A percentile compares a stretch with the other conserved stretches of the same genome.
Conservation (phyloP, 2,888 invertebrate genomes). For the Cryptus armator region DNA sequence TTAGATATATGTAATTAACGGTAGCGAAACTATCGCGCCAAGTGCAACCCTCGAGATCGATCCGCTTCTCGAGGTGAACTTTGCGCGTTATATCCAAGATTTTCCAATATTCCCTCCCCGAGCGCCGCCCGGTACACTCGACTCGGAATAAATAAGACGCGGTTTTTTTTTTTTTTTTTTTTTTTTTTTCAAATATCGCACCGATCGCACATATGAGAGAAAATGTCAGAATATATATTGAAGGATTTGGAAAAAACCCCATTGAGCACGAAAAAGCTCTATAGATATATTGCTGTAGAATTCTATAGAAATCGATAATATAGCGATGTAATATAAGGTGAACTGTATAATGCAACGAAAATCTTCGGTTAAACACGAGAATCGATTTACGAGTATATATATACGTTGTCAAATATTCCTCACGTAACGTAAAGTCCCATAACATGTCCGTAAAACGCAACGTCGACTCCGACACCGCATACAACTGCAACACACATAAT, state of each 20-base stretch:
- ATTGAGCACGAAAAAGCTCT: not conserved
- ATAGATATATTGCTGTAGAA: not conserved
- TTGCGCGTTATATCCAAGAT: conserved; percentile 12
- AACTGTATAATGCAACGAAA: not conserved
- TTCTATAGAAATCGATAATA: not conserved
- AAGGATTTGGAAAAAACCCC: conserved; percentile 30
- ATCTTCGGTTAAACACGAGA: conserved; percentile 71
- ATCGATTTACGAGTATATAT: conserved; percentile 73
- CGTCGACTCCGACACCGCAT: conserved; percentile 89
- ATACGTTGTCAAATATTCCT: conserved; percentile 84
- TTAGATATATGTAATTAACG: conserved; percentile 29
- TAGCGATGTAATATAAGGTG: conserved; percentile 6
- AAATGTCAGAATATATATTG: conserved; percentile 52
- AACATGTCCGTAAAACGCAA: conserved; percentile 87
- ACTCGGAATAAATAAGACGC: conserved; percentile 41
- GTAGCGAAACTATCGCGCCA: conserved; percentile 32
- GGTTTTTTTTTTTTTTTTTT: not conserved
- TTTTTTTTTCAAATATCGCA: conserved; percentile 29
- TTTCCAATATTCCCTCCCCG: conserved; percentile 14
- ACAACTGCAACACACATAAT: conserved; percentile 86
- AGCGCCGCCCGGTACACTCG: conserved; percentile 8
- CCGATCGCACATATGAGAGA: conserved; percentile 38
- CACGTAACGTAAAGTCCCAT: conserved; percentile 89
- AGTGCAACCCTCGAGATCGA: conserved; percentile 32
- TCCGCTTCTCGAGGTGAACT: conserved; percentile 15